Conservation (phyloP, 2,113 vertebrate species). For the Mohoua ochrocephala region DNA sequence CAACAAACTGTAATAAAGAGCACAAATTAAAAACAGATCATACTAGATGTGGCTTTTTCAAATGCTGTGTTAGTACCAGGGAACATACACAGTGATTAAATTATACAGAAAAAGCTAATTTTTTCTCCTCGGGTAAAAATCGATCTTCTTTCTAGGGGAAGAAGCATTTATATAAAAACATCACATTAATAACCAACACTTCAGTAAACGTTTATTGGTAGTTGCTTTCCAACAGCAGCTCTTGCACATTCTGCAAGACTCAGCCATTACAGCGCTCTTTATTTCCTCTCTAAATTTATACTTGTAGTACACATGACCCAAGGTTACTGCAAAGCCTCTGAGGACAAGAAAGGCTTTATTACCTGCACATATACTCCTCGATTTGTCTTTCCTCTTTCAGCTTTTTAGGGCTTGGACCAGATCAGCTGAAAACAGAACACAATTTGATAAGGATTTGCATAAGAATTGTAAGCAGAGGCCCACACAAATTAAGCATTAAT, state of each 20-base stretch:
- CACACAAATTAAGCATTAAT: slow-evolving; percentile 30
- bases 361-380: neutral
- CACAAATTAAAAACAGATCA: slow-evolving; percentile 2
- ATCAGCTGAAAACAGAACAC: neutral
- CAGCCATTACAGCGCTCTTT: neutral
- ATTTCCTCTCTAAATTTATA: neutral
- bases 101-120: neutral
- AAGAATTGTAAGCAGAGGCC: slow-evolving; percentile 3
- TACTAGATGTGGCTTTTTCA: neutral
- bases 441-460: slow-evolving; percentile 16
- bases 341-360: neutral
- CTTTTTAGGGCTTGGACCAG: neutral
- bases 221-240: neutral
- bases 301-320: neutral
- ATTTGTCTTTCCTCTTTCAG: neutral
- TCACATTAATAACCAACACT: neutral
- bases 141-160: neutral
- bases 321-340: neutral
- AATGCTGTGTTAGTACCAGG: neutral
- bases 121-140: neutral
- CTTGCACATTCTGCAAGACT: neutral
- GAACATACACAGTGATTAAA: neutral
- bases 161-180: neutral
- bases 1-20: slow-evolving; percentile 44
- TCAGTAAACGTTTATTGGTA: neutral